A percentile compares a stretch with the other conserved stretches of the same genome.
phyloP scores from a whole-genome alignment of 2,888 invertebrate genomes.

The Nomada flava region DNA sequence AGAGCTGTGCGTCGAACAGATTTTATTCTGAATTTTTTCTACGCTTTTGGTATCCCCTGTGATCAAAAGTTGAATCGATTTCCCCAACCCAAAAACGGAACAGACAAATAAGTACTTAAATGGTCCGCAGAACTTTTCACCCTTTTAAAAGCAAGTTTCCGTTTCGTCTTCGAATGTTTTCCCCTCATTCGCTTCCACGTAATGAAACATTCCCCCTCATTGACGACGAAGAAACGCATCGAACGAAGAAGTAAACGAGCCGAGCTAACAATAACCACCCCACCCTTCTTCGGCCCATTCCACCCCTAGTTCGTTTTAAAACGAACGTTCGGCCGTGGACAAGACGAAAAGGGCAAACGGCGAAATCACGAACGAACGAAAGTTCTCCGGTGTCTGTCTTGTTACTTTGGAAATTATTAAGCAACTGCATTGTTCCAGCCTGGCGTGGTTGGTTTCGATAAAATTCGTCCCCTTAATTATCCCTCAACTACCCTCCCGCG shows the following conservation, averaged over 20 bases:
- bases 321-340: not conserved
- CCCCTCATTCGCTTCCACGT: not conserved
- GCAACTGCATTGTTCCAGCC: constrained; percentile 36
- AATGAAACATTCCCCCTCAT: constrained; percentile 24
- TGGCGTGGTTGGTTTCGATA: constrained; percentile 1
- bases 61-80: too few relatives aligned
- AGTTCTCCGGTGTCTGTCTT: constrained; percentile 15
- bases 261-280: constrained; percentile 1
- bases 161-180: not conserved
- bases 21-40: too few relatives aligned
- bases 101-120: too few relatives aligned
- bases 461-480: constrained; percentile 51
- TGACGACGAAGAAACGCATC: not conserved
- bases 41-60: too few relatives aligned
- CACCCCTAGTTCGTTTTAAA: not conserved
- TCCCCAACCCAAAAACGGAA: too few relatives aligned
- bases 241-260: constrained; percentile 7
- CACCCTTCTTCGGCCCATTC: too few relatives aligned
- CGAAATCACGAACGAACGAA: constrained; percentile 21
- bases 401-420: constrained; percentile 47
- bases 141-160: not conserved
- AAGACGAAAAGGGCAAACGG: not conserved
- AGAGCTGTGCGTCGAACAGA: too few relatives aligned
- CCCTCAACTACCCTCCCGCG: too few relatives aligned
- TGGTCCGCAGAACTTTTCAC: too few relatives aligned